Evolutionary conservation across 2,888 invertebrate genomes (phyloP).

Genomic region (Steromphala cineraria): DNA sequence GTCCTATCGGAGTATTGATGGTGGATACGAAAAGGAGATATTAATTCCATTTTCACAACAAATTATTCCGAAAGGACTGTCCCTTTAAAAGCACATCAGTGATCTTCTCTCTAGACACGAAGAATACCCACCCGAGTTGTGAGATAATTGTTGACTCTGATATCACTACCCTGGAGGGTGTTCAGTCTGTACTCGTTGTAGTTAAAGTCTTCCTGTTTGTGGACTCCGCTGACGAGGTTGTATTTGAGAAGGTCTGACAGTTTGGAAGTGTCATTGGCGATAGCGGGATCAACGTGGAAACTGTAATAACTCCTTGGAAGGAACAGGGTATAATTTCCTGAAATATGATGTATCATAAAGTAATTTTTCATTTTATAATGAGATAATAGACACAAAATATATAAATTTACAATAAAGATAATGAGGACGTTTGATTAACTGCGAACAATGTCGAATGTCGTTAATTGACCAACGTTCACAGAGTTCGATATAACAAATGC

Average conservation of each 20-base stretch:
- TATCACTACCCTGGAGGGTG: slow-evolving; percentile 44
- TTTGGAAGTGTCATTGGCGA: slow-evolving; percentile 34
- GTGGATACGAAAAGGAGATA: too few species aligned
- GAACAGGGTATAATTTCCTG: slow-evolving; percentile 55
- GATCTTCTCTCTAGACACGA: too few species aligned
- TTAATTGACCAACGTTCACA: too few species aligned
- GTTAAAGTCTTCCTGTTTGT: slow-evolving; percentile 47
- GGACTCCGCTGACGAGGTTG: slow-evolving; percentile 53
- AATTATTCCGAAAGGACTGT: too few species aligned
- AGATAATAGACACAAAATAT: too few species aligned
- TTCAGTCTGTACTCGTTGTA: slow-evolving; percentile 41
- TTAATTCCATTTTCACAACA: too few species aligned
- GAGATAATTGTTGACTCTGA: slow-evolving; percentile 45
- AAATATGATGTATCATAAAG: neutral
- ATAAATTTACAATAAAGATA: too few species aligned
- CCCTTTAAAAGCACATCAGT: too few species aligned
- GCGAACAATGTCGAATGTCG: too few species aligned
- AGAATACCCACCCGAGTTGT: slow-evolving; percentile 23
- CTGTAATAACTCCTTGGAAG: slow-evolving; percentile 50
- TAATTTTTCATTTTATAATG: neutral
- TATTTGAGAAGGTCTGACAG: slow-evolving; percentile 48
- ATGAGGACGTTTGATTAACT: too few species aligned
- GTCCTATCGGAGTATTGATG: too few species aligned
- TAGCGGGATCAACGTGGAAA: slow-evolving; percentile 30
- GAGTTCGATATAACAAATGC: too few species aligned